phyloP scores from a whole-genome alignment of 1,140 invertebrate species.

The Cotesia typhae region DNA sequence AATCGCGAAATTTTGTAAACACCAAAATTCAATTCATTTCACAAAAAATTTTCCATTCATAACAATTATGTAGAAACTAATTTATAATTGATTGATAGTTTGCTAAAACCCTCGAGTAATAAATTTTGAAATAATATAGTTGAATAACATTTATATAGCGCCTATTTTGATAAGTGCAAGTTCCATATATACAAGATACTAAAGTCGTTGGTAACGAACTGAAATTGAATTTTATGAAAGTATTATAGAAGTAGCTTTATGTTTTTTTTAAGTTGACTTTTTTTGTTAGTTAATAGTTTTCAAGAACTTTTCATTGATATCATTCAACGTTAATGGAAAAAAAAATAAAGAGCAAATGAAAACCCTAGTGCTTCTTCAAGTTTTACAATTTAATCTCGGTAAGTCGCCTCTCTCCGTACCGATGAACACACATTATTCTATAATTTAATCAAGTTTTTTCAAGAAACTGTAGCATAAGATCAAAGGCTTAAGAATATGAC shows the following conservation, averaged over 20 bases:
- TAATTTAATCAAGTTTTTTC: conserved; percentile 25
- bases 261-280: background rate
- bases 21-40: too few relatives aligned
- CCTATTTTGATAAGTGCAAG: too few relatives aligned
- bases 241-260: background rate
- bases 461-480: background rate
- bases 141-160: too few relatives aligned
- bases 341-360: background rate
- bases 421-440: conserved; percentile 25
- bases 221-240: too few relatives aligned
- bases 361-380: conserved; percentile 6
- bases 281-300: background rate
- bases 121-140: too few relatives aligned
- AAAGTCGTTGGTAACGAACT: too few relatives aligned
- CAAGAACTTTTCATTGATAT: conserved; percentile 25
- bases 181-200: too few relatives aligned
- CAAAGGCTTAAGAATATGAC: background rate
- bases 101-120: too few relatives aligned
- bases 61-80: too few relatives aligned
- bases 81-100: too few relatives aligned
- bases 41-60: too few relatives aligned
- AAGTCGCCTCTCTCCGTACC: conserved; percentile 18
- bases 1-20: too few relatives aligned
- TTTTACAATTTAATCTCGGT: conserved; percentile 34
- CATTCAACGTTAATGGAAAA: background rate